Conservation (phyloP, 2,113 vertebrate species). For the Lagenorhynchus albirostris region DNA sequence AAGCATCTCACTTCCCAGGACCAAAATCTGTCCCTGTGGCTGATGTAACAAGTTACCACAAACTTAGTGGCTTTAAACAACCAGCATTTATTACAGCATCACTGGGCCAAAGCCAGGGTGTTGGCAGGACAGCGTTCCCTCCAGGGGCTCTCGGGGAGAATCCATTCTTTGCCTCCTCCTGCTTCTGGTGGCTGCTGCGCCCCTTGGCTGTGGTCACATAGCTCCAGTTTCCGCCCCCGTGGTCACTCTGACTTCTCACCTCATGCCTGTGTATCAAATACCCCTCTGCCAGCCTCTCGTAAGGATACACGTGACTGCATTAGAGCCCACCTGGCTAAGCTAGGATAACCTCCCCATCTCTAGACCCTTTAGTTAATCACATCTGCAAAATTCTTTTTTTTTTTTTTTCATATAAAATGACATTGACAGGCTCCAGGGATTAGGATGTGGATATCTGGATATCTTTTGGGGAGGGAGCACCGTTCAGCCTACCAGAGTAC, state of each 20-base stretch:
- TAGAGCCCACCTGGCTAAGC: neutral
- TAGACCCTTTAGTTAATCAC: neutral
- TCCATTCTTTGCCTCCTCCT: neutral
- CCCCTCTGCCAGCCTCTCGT: neutral
- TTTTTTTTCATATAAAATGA: neutral
- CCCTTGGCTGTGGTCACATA: neutral
- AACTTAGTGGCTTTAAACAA: too few relatives aligned
- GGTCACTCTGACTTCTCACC: neutral
- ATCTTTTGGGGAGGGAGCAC: too few relatives aligned
- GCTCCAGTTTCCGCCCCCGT: neutral
- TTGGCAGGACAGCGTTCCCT: neutral
- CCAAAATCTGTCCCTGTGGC: neutral
- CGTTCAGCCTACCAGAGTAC: too few relatives aligned
- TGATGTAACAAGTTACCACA: neutral
- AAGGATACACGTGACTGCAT: neutral
- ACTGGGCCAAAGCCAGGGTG: too few relatives aligned
- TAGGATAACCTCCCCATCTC: neutral
- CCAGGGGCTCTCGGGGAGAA: neutral
- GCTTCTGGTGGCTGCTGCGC: too few relatives aligned
- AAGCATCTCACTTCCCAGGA: neutral
- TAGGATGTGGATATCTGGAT: neutral
- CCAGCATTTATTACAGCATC: too few relatives aligned
- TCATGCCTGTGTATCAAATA: neutral
- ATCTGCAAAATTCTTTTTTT: neutral
- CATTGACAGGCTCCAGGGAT: neutral